Evolutionary conservation across 2,888 invertebrate species (phyloP).

Genomic region (Cremastinae sp.): DNA sequence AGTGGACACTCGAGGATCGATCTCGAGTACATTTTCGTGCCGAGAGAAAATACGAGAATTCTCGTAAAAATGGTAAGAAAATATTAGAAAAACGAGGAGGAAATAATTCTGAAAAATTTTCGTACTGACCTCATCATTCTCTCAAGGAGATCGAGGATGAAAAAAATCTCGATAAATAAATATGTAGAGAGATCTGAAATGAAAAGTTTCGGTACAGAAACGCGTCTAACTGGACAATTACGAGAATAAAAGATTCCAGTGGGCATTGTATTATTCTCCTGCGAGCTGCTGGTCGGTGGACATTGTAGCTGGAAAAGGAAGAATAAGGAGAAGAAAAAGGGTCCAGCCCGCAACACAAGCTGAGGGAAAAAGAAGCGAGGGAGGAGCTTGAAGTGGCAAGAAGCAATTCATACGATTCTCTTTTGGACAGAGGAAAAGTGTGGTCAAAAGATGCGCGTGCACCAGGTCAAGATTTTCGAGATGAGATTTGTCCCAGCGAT

Average conservation of each 20-base stretch:
- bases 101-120: too few species aligned
- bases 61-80: too few species aligned
- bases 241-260: constrained; percentile 60
- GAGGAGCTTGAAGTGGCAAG: constrained; percentile 29
- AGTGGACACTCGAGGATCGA: too few species aligned
- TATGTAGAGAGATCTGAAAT: constrained; percentile 27
- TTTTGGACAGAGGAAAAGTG: constrained; percentile 41
- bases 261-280: constrained; percentile 64
- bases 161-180: constrained; percentile 43
- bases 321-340: constrained; percentile 17
- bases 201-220: constrained; percentile 42
- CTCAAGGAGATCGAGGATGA: constrained; percentile 1
- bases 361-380: constrained; percentile 10
- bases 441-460: constrained; percentile 53
- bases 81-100: too few species aligned
- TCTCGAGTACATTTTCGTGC: too few species aligned
- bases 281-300: constrained; percentile 40
- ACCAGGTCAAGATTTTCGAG: constrained; percentile 35
- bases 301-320: constrained; percentile 21
- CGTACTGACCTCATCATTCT: too few species aligned
- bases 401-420: constrained; percentile 60
- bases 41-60: background rate
- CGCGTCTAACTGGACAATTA: constrained; percentile 67
- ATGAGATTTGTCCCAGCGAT: constrained; percentile 39
- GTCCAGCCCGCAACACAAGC: constrained; percentile 28